These are phyloP conservation scores for Nicator chloris DNA, from an alignment of 2,113 vertebrate genomes.

Conservation along the genomic window DNA sequence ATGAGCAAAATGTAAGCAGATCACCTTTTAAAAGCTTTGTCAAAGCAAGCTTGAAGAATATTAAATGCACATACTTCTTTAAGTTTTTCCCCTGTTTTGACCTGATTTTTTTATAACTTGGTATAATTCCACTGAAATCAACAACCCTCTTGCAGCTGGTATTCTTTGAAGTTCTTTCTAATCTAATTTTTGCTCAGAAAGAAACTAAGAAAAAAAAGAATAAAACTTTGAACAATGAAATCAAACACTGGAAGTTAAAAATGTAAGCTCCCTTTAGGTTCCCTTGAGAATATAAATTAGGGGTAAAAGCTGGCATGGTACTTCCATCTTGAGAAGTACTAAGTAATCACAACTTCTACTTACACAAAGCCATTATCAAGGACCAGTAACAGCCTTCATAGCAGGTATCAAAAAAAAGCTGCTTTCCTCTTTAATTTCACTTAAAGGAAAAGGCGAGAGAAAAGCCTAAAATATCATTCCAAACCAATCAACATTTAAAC, in stretches of 20 bases:
- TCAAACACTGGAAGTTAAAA: constrained; percentile 10
- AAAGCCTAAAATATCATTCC: neutral
- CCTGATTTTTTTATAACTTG: neutral
- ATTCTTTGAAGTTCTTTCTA: constrained; percentile 19
- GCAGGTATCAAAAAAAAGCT: neutral
- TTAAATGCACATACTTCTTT: constrained; percentile 4
- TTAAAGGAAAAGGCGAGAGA: neutral
- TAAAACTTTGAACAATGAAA: constrained; percentile 23
- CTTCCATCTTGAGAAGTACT: neutral
- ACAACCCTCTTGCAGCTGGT: neutral
- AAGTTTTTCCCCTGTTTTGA: neutral
- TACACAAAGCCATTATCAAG: neutral
- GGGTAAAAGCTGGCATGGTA: neutral
- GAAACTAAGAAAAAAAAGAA: neutral
- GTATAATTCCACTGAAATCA: constrained; percentile 19
- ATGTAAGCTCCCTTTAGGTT: neutral
- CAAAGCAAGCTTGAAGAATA: constrained; percentile 45
- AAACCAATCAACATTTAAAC: neutral
- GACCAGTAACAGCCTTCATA: neutral
- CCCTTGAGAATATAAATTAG: neutral
- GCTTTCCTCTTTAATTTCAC: neutral
- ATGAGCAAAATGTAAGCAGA: constrained; percentile 43
- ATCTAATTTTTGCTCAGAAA: constrained; percentile 4
- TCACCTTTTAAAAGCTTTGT: constrained; percentile 48
- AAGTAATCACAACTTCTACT: neutral